Base-by-base conservation (phyloP, 1,140 invertebrate genomes). In the Pentalonia nigronervosa region DNA sequence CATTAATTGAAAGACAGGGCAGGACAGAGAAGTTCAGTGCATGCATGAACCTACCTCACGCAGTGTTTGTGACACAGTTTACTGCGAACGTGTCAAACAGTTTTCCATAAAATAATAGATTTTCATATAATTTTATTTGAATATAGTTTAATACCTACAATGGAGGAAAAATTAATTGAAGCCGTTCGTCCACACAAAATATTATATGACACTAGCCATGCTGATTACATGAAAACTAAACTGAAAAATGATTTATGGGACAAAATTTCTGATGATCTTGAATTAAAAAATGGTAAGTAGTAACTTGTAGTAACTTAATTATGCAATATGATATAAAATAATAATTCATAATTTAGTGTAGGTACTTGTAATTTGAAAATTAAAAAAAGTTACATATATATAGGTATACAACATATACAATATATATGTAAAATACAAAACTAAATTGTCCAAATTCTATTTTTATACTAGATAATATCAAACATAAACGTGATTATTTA, bases 111-210 rank as follows among this genome's bases (percentile, higher is more conserved):
- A 47, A 45, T 47, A 47, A 47, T 47, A 47, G 47, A 47, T 47
- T 47, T 47, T 47, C 47, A 47, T 47, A 47, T 47, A 47, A 47
- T 47, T 47, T 47, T 47, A 47, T 47, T 47, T 47, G 47, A 47
- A 47, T 3, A 47, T 47, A 47, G 11, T 47, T 47, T 47, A 47
- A 47, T 47, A 47, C 47, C 47, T 47, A 48, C 84, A n/a, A 87
- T 47, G 84, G 84, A 87, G 9, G 84, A 87, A 87, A 45, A 87
- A 47, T 87, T 87, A 87, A 87, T 87, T 87, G 47, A 87, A 87
- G 84, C 84, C 84, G 83, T 86, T 86, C 83, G 83, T 41, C 84
- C 36, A 47, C 84, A 87, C 47, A 47, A 48, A 47, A 47, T 87
- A 23, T n/a, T 87, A 48, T 47, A 47, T 47, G 84, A 87, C 47